phyloP scores from a whole-genome alignment of 2,797 vertebrate species.

The Hafferia zeledoni region DNA sequence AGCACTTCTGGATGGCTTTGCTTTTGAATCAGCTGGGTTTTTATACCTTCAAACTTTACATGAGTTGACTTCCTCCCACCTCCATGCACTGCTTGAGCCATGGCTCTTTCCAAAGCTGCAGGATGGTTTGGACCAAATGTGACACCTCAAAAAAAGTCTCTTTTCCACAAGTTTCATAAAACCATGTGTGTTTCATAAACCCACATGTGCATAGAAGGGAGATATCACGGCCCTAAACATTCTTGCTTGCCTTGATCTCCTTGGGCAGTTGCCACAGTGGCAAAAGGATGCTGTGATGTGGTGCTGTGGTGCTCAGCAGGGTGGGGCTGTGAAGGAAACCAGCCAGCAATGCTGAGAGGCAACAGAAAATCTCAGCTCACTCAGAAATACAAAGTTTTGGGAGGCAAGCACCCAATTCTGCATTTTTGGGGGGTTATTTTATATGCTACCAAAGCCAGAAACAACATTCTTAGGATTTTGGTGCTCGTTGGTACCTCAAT shows the following conservation, averaged over 20 bases:
- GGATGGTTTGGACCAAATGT: not conserved
- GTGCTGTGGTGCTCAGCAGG: not conserved
- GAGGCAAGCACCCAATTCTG: not conserved
- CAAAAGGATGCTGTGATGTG: not conserved
- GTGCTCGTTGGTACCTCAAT: not conserved
- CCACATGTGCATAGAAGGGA: not conserved
- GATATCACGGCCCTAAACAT: not conserved
- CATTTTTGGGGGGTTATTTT: not conserved
- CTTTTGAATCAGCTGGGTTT: no score
- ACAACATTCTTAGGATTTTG: not conserved
- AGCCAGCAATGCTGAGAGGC: not conserved
- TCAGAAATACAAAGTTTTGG: not conserved
- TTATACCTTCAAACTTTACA: not conserved
- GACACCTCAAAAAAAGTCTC: not conserved
- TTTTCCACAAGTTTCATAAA: not conserved
- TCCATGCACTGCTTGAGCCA: not conserved
- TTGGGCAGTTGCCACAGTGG: not conserved
- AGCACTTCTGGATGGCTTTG: not conserved
- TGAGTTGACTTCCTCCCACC: not conserved
- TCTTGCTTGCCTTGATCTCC: not conserved
- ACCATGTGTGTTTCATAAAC: not conserved
- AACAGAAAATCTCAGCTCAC: not conserved
- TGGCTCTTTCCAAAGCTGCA: not conserved
- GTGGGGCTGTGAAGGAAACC: not conserved
- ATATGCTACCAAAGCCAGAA: not conserved